Evolutionary conservation across 2,797 vertebrate species (phyloP).

Genomic region (Lithobates pipiens): DNA sequence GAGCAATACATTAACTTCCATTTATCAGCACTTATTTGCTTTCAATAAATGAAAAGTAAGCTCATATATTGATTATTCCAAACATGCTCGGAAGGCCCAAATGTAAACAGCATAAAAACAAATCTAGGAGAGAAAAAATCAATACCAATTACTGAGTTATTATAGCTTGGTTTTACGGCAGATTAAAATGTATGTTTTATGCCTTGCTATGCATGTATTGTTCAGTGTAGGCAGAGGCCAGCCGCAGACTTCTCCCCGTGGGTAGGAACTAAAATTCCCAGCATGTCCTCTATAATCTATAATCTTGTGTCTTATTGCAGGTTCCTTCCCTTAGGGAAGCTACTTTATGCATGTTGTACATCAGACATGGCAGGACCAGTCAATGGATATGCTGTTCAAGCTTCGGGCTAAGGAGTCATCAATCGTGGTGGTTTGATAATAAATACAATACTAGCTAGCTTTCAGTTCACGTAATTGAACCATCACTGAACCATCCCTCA

Average conservation of each 20-base stretch:
- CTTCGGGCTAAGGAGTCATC: not conserved
- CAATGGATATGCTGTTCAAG: not conserved
- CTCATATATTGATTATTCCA: constrained; percentile 28
- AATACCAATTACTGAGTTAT: constrained; percentile 14
- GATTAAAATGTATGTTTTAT: not conserved
- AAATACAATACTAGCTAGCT: not conserved
- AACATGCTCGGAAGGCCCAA: constrained; percentile 5
- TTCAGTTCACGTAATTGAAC: not conserved
- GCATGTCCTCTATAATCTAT: not conserved
- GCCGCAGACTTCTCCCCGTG: no score
- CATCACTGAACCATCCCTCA: no score
- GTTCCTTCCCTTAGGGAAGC: not conserved
- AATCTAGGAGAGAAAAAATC: constrained; percentile 2
- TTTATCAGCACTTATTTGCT: constrained; percentile 32
- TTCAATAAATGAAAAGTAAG: constrained; percentile 19
- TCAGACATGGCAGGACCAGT: not conserved
- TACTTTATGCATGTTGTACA: not conserved
- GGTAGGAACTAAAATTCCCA: not conserved
- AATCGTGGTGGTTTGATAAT: not conserved
- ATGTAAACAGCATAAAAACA: constrained; percentile 27
- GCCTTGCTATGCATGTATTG: not conserved
- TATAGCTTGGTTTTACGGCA: constrained; percentile 3
- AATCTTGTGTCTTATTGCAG: not conserved
- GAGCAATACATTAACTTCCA: constrained; percentile 34
- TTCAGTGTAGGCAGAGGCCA: not conserved